These are phyloP conservation scores for Drosophila sturtevanti DNA, from an alignment of 1,140 invertebrate genomes.

Conservation along the genomic window DNA sequence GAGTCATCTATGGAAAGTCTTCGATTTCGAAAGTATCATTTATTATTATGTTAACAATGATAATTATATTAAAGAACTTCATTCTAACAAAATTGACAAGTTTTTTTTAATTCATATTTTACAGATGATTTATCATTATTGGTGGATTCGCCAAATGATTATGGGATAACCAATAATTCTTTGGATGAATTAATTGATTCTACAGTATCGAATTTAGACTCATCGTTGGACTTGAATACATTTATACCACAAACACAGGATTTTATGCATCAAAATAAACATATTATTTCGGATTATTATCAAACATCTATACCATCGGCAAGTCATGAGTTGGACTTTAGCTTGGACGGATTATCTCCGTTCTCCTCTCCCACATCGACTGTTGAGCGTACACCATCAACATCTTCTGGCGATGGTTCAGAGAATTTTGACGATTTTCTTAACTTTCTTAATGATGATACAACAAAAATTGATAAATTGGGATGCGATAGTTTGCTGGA, in stretches of 20 bases:
- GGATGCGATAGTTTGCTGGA: constrained; percentile 34
- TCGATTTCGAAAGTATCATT: neutral
- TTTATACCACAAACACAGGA: constrained; percentile 33
- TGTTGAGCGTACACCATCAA: neutral
- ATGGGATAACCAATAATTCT: constrained; percentile 52
- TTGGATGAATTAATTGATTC: constrained; percentile 63
- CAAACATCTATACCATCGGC: constrained; percentile 11
- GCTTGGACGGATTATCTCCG: constrained; percentile 35
- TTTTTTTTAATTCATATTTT: constrained; percentile 16
- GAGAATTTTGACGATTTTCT: constrained; percentile 46
- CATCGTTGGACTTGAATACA: constrained; percentile 52
- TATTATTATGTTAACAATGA: neutral
- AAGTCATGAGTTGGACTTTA: constrained; percentile 44
- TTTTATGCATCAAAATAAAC: constrained; percentile 22
- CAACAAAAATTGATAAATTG: constrained; percentile 48
- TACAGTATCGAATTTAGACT: constrained; percentile 52
- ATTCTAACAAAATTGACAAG: neutral
- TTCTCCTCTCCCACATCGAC: constrained; percentile 4
- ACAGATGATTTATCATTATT: constrained; percentile 64
- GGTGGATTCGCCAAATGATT: constrained; percentile 45
- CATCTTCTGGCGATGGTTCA: constrained; percentile 10
- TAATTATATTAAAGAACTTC: neutral
- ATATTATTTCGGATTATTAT: constrained; percentile 34
- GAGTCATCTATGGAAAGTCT: neutral
- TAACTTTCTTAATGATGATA: constrained; percentile 54